These are phyloP conservation scores for Falco naumanni DNA, from an alignment of 2,797 vertebrate genomes.

Conservation along the genomic window DNA sequence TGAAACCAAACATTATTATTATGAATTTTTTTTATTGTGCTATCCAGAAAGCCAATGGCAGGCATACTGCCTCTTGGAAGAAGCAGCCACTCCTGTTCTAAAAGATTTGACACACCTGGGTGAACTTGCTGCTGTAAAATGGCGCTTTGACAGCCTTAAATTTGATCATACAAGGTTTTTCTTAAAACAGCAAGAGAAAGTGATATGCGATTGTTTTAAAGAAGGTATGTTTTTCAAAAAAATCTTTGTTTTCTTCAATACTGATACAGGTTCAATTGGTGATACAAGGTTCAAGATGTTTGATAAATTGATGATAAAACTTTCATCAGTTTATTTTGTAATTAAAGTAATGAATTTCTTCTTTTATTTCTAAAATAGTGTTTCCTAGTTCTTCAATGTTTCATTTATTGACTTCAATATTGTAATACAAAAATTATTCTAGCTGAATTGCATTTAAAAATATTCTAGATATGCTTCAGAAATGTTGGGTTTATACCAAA, in stretches of 20 bases:
- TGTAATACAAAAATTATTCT: not conserved
- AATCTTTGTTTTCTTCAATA: not conserved
- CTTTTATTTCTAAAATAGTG: not conserved
- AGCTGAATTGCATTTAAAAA: not conserved
- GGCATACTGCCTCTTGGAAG: conserved; percentile 83
- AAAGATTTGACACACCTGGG: conserved; percentile 74
- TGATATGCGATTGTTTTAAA: conserved; percentile 71
- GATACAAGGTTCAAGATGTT: not conserved
- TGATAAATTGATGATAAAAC: not conserved
- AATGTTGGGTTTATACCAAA: not conserved
- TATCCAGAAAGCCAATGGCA: conserved; percentile 84
- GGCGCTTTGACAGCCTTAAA: conserved; percentile 82
- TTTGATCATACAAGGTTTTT: conserved; percentile 89
- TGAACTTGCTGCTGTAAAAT: conserved; percentile 68
- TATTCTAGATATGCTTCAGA: not conserved
- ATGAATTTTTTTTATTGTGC: not conserved
- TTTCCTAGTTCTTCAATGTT: not conserved
- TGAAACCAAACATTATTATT: not conserved
- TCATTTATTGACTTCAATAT: not conserved
- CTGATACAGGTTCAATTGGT: not conserved
- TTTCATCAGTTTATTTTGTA: not conserved
- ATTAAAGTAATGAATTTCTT: not conserved
- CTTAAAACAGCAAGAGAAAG: conserved; percentile 89
- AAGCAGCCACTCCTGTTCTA: conserved; percentile 78
- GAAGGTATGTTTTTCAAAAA: conserved; percentile 61